Evolutionary conservation across 1,140 invertebrate genomes (phyloP), one percentile per base, ranked within the genome.

Genomic region (Tetramorium simillimum): DNA sequence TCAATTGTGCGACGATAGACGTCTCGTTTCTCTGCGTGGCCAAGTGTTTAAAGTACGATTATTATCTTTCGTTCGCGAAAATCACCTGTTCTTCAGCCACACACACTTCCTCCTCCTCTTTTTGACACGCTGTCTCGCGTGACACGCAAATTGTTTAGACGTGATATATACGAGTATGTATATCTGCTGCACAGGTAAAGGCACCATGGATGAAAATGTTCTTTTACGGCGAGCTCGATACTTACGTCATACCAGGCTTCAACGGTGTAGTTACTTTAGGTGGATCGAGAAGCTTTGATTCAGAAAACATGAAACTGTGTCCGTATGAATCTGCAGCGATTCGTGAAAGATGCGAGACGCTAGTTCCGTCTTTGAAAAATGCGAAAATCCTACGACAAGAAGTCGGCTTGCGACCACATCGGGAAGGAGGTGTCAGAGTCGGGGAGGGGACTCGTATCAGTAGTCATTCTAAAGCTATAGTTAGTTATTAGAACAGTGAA

Each of bases 121-220:
- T 28, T n/a, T 7, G 14, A 58, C 1, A 16, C 33, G 4, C 2
- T 46, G 63, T 63, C 3, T 63, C 6, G 7, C 28, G n/a, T n/a
- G n/a, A n/a, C n/a, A 18, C 12, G 16, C 2, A 7, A 37, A 62
- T 62, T 4, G 2, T 18, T 37, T 63, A 56, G 21, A 53, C 12
- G 46, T 53, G 14, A 53, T 12, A 49, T 14, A n/a, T n/a, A n/a
- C n/a, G n/a, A n/a, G n/a, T n/a, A 33, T 9, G 0, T 16, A 9
- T 53, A 16, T 65, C 16, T 60, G 40, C 16, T 60, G 40, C 21
- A 3, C 7, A 97, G 97, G 97, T 98, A 1, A 96, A 96, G 88
- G 98, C 98, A 14, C 98, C 98, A 0, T 99, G 98, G 98, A 95
- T 99, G 6, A 98, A 99, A 95, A 97, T 96, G 1, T 98, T 98